phyloP scores from a whole-genome alignment of 2,113 vertebrate species.

The Trematocara marginatum region DNA sequence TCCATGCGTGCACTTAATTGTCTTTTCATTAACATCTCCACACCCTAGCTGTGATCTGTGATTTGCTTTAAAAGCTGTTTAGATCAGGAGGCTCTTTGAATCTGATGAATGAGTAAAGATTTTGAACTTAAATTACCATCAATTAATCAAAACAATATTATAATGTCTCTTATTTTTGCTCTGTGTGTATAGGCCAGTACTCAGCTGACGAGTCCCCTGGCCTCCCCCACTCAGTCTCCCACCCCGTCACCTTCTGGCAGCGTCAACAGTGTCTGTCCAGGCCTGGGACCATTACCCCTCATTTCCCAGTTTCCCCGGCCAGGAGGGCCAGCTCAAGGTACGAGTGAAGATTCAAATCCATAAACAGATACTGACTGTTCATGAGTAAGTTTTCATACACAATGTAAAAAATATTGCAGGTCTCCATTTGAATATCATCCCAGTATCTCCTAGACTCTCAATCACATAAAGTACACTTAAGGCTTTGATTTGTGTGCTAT shows the following conservation, averaged over 20 bases:
- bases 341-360: neutral
- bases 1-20: neutral
- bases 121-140: neutral
- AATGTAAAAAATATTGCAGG: neutral
- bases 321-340: conserved; percentile 90
- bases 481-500: neutral
- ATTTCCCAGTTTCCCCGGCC: conserved; percentile 89
- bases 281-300: conserved; percentile 88
- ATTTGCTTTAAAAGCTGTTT: neutral
- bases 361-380: neutral
- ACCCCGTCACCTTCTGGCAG: conserved; percentile 90
- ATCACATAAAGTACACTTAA: neutral
- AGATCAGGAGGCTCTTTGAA: neutral
- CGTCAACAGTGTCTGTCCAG: conserved; percentile 88
- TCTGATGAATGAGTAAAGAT: neutral
- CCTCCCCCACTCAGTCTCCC: conserved; percentile 92
- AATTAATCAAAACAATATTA: neutral
- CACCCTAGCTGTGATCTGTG: neutral
- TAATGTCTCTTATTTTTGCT: neutral
- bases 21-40: neutral
- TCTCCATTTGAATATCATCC: neutral
- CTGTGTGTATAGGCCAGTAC: conserved; percentile 76
- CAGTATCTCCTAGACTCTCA: neutral
- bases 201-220: conserved; percentile 88
- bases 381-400: neutral